Conservation (phyloP, 2,888 invertebrate genomes). For the Pollenia griseotomentosa region DNA sequence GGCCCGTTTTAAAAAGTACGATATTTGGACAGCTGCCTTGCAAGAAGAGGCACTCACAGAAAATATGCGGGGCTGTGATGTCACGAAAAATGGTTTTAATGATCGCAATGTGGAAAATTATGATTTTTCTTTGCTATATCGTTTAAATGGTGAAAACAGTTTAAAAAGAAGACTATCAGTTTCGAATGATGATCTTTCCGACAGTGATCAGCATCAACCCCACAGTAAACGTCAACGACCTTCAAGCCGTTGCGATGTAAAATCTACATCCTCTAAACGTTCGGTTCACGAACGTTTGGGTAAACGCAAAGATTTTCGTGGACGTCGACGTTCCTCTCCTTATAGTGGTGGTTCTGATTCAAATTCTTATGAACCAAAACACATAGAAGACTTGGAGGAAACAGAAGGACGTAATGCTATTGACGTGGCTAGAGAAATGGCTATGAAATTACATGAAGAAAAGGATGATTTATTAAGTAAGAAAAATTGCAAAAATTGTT, state of each 20-base stretch:
- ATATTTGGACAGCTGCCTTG: constrained; percentile 90
- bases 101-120: constrained; percentile 91
- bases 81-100: constrained; percentile 86
- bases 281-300: constrained; percentile 79
- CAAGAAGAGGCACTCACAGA: constrained; percentile 92
- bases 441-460: constrained; percentile 89
- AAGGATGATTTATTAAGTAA: constrained; percentile 90
- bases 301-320: constrained; percentile 68
- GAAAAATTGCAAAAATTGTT: neutral
- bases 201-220: constrained; percentile 78
- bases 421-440: constrained; percentile 88
- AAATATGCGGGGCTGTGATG: constrained; percentile 91
- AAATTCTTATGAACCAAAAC: constrained; percentile 82
- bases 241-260: constrained; percentile 68
- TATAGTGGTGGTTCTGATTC: constrained; percentile 85
- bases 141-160: constrained; percentile 85
- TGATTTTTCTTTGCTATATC: constrained; percentile 88
- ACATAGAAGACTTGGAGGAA: constrained; percentile 87
- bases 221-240: constrained; percentile 79
- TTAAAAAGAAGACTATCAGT: constrained; percentile 82
- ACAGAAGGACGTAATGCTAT: constrained; percentile 77
- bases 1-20: constrained; percentile 88
- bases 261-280: constrained; percentile 70
- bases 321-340: constrained; percentile 79
- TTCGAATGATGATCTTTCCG: constrained; percentile 80